phyloP scores from a whole-genome alignment of 2,113 vertebrate genomes.

The Cathartes aura region DNA sequence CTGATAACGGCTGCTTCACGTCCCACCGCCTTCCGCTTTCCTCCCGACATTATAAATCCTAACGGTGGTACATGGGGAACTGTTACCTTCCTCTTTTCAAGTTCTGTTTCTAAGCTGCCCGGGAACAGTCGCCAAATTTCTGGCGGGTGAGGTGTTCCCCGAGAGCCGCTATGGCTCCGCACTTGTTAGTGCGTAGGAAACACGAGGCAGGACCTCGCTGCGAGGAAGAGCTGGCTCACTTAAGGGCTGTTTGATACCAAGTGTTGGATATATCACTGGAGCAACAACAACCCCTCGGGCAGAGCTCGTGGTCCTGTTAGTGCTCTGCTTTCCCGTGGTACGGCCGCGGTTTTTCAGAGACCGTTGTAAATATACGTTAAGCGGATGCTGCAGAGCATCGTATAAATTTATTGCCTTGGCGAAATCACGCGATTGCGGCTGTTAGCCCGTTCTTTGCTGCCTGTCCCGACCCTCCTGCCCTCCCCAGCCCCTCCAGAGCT shows the following conservation, averaged over 20 bases:
- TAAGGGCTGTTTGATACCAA: rapidly evolving
- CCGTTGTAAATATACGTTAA: rapidly evolving
- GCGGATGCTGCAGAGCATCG: rapidly evolving
- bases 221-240: rapidly evolving
- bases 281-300: rapidly evolving
- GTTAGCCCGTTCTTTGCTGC: rapidly evolving
- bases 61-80: rapidly evolving
- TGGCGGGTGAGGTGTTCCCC: not conserved
- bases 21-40: rapidly evolving
- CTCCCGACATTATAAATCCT: rapidly evolving
- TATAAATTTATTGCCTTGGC: rapidly evolving
- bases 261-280: rapidly evolving
- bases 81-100: not conserved
- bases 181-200: rapidly evolving
- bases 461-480: not conserved
- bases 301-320: rapidly evolving
- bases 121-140: not conserved
- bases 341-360: rapidly evolving
- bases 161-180: not conserved
- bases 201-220: rapidly evolving
- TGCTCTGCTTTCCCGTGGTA: rapidly evolving
- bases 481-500: not conserved
- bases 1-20: rapidly evolving
- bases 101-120: not conserved
- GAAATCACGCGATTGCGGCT: rapidly evolving